Percentiles rank a stretch among this genome's conserved stretches.
Evolutionary conservation across 2,113 vertebrate genomes (phyloP).

Genomic region (Sinocyclocheilus anshuiensis): DNA sequence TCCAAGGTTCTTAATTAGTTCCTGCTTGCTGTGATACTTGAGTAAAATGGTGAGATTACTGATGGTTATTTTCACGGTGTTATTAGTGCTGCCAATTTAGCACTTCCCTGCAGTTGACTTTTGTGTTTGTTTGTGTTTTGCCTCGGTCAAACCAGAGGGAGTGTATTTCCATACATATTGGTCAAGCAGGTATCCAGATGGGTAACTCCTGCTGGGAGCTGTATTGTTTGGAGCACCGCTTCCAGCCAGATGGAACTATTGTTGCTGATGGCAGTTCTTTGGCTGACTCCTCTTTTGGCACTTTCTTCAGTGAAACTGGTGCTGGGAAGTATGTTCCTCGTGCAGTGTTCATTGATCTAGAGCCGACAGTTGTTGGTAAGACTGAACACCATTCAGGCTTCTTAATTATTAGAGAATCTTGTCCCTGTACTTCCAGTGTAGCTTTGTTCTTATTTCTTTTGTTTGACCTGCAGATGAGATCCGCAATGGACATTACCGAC

Average conservation of each 20-base stretch:
- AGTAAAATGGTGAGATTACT: neutral
- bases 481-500: constrained; percentile 1
- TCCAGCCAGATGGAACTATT: constrained; percentile 4
- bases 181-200: constrained; percentile 30
- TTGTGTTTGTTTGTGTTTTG: neutral
- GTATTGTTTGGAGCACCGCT: constrained; percentile 5
- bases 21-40: neutral
- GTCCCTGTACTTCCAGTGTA: neutral
- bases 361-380: constrained; percentile 24
- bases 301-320: constrained; percentile 30
- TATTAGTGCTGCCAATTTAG: neutral
- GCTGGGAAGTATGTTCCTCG: constrained; percentile 20
- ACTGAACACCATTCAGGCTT: neutral
- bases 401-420: neutral
- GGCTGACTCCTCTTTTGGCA: neutral
- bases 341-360: neutral
- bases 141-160: constrained; percentile 3
- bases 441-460: neutral
- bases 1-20: neutral
- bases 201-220: constrained; percentile 20
- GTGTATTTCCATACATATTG: constrained; percentile 10
- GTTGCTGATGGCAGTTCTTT: neutral
- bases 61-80: neutral
- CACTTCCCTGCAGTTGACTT: neutral
- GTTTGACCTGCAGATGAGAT: constrained; percentile 4